Base-by-base conservation (phyloP, 2,113 vertebrate genomes). In the Planiliza haematocheilus region DNA sequence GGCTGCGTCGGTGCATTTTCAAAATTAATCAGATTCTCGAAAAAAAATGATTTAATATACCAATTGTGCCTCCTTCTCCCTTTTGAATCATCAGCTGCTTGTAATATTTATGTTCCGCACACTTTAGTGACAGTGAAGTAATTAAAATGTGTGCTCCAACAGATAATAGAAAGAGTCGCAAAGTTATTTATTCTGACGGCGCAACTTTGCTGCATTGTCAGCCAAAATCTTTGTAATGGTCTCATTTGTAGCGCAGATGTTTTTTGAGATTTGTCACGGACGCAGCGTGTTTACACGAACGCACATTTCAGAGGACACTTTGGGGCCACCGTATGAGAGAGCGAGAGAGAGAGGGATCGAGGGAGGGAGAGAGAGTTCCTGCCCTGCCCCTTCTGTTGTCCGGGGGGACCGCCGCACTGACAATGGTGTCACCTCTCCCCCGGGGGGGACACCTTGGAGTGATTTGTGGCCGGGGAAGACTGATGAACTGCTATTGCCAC, bases 401-500 rank as follows among this genome's bases (percentile, higher is more conserved):
- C 76, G 16, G 84, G 59, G 83, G 84, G 82, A 87, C 62, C 30
- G 50, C 65, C 21, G 73, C 81, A 49, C 84, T 89, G 92, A 91
- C 92, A 91, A 90, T 85, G 75, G 86, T 86, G 90, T 91, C 90
- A 89, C 84, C 68, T 79, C 84, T 84, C 85, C 74, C 90, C 79
- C 61, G 77, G 50, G 67, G 78, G 82, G 75, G 77, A 67, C 82
- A 89, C 81, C 81, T 81, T 85, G 20, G 64, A 75, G 86, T 92
- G 92, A 92, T 92, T 93, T 91, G 90, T 92, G 86, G 90, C 72
- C 7, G 57, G 70, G 79, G 66, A 89, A 90, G 86, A 91, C 91
- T 93, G 91, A 93, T 93, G 91, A 93, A 92, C 88, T 87, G 85
- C 90, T 88, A 83, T 91, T 91, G 90, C 92, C 91, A 90, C 89